phyloP scores from a whole-genome alignment of 2,113 vertebrate species.

The Hyperopisus bebe region DNA sequence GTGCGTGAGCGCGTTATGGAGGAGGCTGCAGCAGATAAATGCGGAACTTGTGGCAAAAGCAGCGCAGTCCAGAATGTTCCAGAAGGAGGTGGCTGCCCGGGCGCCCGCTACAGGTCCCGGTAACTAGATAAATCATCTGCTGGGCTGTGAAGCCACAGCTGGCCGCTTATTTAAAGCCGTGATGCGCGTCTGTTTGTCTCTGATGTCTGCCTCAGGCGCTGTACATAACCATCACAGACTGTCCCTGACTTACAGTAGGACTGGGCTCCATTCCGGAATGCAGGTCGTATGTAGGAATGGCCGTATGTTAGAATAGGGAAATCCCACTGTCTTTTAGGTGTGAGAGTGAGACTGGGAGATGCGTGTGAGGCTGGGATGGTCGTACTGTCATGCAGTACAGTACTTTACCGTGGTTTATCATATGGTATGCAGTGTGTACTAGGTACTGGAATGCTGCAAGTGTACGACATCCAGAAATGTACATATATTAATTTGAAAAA shows the following conservation, averaged over 20 bases:
- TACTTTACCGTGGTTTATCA: neutral
- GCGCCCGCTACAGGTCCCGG: neutral
- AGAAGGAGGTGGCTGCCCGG: neutral
- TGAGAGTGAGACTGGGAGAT: neutral
- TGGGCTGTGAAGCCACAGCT: neutral
- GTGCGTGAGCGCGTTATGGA: neutral
- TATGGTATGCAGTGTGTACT: neutral
- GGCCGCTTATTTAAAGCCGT: neutral
- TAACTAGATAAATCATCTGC: neutral
- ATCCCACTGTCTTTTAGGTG: neutral
- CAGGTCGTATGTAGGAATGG: neutral
- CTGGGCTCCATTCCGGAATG: neutral
- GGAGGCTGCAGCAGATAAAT: neutral
- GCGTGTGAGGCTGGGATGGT: neutral
- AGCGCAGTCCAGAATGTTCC: neutral
- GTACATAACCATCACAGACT: neutral
- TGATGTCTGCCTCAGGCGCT: neutral
- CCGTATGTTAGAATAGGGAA: no score
- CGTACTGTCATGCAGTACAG: neutral
- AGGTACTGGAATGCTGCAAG: neutral
- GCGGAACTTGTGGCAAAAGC: neutral
- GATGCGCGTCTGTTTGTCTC: neutral
- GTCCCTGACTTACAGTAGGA: neutral
- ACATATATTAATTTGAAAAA: neutral
- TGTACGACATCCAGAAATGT: neutral